Conservation (phyloP, 2,888 invertebrate species). For the Rhamnusium bicolor region DNA sequence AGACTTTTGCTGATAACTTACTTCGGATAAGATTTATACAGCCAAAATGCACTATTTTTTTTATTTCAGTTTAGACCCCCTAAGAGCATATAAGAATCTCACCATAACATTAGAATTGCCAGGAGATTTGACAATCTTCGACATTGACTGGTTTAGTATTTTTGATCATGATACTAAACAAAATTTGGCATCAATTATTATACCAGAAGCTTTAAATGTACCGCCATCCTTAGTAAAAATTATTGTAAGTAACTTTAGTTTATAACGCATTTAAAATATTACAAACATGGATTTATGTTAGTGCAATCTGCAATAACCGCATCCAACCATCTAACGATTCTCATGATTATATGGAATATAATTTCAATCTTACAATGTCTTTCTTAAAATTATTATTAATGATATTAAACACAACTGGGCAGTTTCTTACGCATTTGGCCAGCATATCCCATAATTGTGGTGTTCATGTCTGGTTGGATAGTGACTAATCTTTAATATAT, state of each 20-base stretch:
- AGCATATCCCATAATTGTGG: too few relatives aligned
- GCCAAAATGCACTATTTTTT: background rate
- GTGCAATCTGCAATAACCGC: too few relatives aligned
- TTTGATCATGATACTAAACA: slow-evolving; percentile 81
- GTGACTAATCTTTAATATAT: too few relatives aligned
- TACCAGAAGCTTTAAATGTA: slow-evolving; percentile 87
- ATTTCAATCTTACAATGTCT: too few relatives aligned
- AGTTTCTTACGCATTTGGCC: too few relatives aligned
- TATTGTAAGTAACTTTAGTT: slow-evolving; percentile 69
- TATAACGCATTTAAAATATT: too few relatives aligned
- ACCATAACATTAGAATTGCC: slow-evolving; percentile 84
- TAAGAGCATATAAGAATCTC: slow-evolving; percentile 81
- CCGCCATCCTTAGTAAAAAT: slow-evolving; percentile 87
- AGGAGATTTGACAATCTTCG: slow-evolving; percentile 86
- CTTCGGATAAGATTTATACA: background rate
- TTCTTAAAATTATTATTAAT: too few relatives aligned
- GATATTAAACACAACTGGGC: too few relatives aligned
- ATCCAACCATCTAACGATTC: too few relatives aligned
- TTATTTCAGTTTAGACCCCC: slow-evolving; percentile 81
- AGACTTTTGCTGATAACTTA: background rate
- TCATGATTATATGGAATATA: too few relatives aligned
- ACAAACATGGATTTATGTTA: too few relatives aligned
- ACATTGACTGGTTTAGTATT: slow-evolving; percentile 88
- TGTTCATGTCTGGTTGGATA: too few relatives aligned
- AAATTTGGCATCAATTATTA: slow-evolving; percentile 82